Base-by-base conservation (phyloP, 2,113 vertebrate genomes). In the Megaceryle torquata region DNA sequence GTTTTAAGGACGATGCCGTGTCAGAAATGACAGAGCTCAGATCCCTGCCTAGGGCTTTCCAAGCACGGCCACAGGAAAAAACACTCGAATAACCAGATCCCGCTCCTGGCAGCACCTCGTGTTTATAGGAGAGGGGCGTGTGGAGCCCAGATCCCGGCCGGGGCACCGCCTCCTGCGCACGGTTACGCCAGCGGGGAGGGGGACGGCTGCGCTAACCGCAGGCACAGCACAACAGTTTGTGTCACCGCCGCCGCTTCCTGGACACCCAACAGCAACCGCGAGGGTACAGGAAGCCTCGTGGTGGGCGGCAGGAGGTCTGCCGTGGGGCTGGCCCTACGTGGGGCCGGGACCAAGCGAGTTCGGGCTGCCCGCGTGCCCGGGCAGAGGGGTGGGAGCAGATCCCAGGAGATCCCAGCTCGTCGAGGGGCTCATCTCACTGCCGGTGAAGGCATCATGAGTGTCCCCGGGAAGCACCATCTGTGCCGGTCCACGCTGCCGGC, bases 181-280 rank as follows among this genome's bases (percentile, higher is more conserved):
- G 44, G 89, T 56, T 39, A 35, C 59, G n/a, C 13, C 91, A 29
- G n/a, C 3, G 0, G 37, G 35, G 29, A 63, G 86, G 76, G 59
- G 74, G 77, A 3, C 0, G 35, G 60, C 75, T 54, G 64, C 4
- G 9, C 69, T 82, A 71, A 90, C 88, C 88, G 12, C 83, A 93
- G 59, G 80, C 94, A 26, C 17, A 86, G 53, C 80, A 69, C 69
- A 94, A 81, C 85, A n/a, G 3, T 24, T 8, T 94, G 88, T 90
- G 77, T 96, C 96, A 97, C 39, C 14, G 33, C 75, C 96, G 96
- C 39, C 11, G 39, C 75, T 95, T 96, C 95, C 95, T 93, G 95
- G 43, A 91, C 92, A 48, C 76, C 76, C 1, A 59, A 6, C 63
- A 37, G 85, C 57, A 83, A 22, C 90, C 2, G 0, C 48, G 5